These are phyloP conservation scores for Ophion ventricosus DNA, from an alignment of 2,888 invertebrate species.

Conservation along the genomic window DNA sequence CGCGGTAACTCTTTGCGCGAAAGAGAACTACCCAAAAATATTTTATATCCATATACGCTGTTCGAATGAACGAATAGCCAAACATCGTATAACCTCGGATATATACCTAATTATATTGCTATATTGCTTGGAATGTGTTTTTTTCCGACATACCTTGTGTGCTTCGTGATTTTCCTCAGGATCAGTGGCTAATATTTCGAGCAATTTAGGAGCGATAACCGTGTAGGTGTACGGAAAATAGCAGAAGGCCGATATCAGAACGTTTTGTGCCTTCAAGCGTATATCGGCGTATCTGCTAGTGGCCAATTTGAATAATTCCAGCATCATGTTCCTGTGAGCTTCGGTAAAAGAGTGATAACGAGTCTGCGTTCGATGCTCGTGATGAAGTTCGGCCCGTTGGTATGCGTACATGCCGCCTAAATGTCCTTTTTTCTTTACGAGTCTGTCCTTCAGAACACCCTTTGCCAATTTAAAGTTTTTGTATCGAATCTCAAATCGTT, in stretches of 20 bases:
- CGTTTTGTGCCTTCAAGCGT: conserved; percentile 88
- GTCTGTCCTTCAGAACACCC: conserved; percentile 86
- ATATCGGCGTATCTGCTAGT: conserved; percentile 89
- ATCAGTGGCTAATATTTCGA: conserved; percentile 86
- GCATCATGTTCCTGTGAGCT: conserved; percentile 86
- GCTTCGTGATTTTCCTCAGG: conserved; percentile 87
- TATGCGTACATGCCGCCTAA: conserved; percentile 77
- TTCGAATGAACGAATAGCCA: too few species aligned
- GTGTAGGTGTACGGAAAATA: conserved; percentile 90
- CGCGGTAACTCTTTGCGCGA: too few species aligned
- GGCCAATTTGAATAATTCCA: conserved; percentile 86
- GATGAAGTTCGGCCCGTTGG: conserved; percentile 74
- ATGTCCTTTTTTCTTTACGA: conserved; percentile 86
- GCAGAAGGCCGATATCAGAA: conserved; percentile 86
- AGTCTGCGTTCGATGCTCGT: conserved; percentile 81
- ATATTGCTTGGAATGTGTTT: background rate
- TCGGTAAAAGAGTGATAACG: conserved; percentile 85
- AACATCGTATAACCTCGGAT: background rate
- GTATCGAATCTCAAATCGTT: conserved; percentile 87
- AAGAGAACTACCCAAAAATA: too few species aligned
- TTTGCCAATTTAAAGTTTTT: conserved; percentile 88
- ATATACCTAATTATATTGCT: background rate
- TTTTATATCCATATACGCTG: too few species aligned
- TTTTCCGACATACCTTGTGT: conserved; percentile 85
- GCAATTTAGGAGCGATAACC: conserved; percentile 86